Evolutionary conservation across 2,113 vertebrate species (phyloP).

Genomic region (Archocentrus centrarchus): DNA sequence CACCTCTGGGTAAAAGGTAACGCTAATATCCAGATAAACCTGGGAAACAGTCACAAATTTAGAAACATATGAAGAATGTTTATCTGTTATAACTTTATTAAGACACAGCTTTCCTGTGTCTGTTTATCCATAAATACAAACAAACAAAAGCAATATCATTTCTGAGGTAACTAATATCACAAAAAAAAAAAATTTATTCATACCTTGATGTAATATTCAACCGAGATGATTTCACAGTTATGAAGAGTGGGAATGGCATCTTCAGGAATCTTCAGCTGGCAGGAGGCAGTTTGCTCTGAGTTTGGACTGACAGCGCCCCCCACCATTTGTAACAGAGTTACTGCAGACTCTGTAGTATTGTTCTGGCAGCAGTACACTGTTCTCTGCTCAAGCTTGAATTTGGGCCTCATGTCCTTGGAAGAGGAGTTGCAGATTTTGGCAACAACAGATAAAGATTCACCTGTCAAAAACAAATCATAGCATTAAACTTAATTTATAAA

Average conservation of each 20-base stretch:
- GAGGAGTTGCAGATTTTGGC: slow-evolving; percentile 67
- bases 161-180: not conserved
- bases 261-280: slow-evolving; percentile 57
- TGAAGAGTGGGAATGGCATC: slow-evolving; percentile 17
- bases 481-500: not conserved
- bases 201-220: slow-evolving; percentile 73
- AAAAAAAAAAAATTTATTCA: not conserved
- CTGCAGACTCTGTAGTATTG: rapidly evolving
- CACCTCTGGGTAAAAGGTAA: slow-evolving; percentile 64
- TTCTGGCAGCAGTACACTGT: slow-evolving; percentile 20
- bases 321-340: slow-evolving; percentile 46
- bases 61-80: no score
- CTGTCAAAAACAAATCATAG: slow-evolving; percentile 43
- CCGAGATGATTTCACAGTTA: slow-evolving; percentile 69
- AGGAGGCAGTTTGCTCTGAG: slow-evolving; percentile 44
- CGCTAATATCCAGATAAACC: slow-evolving; percentile 77
- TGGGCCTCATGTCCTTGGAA: slow-evolving; percentile 61
- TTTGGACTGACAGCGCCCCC: slow-evolving; percentile 39
- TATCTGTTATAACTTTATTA: no score
- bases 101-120: rapidly evolving
- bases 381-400: slow-evolving; percentile 61
- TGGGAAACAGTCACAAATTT: slow-evolving; percentile 9
- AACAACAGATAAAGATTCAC: slow-evolving; percentile 61
- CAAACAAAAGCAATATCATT: not conserved
- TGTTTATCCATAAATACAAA: not conserved